Evolutionary conservation across 2,113 vertebrate species (phyloP), one percentile per base, ranked within the genome.

Genomic region (Rhinopithecus roxellana): DNA sequence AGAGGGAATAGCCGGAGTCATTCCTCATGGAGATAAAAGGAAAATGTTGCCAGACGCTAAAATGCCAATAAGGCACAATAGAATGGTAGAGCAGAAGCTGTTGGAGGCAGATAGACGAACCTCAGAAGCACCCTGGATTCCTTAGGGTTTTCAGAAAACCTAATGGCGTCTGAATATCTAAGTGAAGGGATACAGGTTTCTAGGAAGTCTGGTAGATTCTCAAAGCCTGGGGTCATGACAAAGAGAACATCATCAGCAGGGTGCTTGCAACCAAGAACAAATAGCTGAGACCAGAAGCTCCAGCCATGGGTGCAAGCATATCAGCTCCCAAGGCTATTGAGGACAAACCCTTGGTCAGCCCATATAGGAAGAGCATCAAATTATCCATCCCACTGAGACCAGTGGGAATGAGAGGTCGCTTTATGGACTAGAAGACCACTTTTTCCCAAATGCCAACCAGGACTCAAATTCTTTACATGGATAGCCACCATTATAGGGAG

Each of bases 401-500:
- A 17, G 27, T 23, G 32, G 10, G 12, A 57, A 48, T 7, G 5
- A 43, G n/a, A 25, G 4, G 3, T 80, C 13, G 61, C 5, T 10
- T 10, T 81, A 55, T 5, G 16, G 6, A 35, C 43, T 57, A 74
- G 16, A 50, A 64, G 8, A 75, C 1, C 22, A 20, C 8, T 13
- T 86, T 61, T 89, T 20, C 64, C n/a, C 18, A 94, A 61, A 40
- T 45, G 30, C 9, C 16, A 95, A 10, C 3, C 32, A 74, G 13
- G 5, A 30, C 18, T 43, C 35, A 52, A 23, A 50, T 30, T 72
- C 0, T 83, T 83, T 45, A 89, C 0, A 50, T 2, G 50, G 2
- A 5, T 57, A 25, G 12, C 7, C 7, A 17, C 4, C 6, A 3
- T 20, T 18, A 0, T 11, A 59, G 23, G 48, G 12, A 80, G 17